phyloP scores from a whole-genome alignment of 1,140 invertebrate genomes.

The Brachionus rubens region DNA sequence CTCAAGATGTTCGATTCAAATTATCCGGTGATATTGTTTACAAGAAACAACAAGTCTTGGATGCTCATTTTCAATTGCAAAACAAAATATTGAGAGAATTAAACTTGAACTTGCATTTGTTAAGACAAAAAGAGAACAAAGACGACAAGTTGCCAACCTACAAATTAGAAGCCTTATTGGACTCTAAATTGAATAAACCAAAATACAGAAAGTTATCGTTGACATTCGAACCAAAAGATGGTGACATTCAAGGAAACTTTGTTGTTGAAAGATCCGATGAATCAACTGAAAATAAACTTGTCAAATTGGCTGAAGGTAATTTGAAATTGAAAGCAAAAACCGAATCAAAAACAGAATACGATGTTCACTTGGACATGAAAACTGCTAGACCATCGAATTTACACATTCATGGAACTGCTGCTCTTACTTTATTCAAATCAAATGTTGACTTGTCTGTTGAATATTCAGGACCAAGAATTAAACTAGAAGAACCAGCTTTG shows the following conservation, averaged over 20 bases:
- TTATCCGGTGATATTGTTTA: constrained; percentile 17
- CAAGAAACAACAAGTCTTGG: background rate
- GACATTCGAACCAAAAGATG: background rate
- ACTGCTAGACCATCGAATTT: background rate
- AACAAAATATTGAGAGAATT: constrained; percentile 41
- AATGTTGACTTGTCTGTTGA: background rate
- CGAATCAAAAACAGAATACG: background rate
- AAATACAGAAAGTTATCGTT: constrained; percentile 11
- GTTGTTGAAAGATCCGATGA: background rate
- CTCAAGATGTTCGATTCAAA: constrained; percentile 24
- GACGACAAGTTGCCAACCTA: background rate
- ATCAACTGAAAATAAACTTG: background rate
- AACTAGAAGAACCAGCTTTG: background rate
- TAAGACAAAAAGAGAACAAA: constrained; percentile 2
- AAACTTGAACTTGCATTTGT: background rate
- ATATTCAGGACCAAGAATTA: background rate
- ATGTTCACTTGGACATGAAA: background rate
- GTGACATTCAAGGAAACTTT: background rate
- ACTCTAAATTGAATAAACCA: background rate
- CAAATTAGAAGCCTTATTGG: background rate
- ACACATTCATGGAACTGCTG: background rate
- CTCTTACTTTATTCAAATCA: background rate
- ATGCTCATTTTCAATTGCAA: background rate
- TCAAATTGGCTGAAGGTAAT: background rate
- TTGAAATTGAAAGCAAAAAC: background rate